A percentile compares a stretch with the other conserved stretches of the same genome.
phyloP scores from a whole-genome alignment of 2,888 invertebrate genomes.

The Hanleya hanleyi region DNA sequence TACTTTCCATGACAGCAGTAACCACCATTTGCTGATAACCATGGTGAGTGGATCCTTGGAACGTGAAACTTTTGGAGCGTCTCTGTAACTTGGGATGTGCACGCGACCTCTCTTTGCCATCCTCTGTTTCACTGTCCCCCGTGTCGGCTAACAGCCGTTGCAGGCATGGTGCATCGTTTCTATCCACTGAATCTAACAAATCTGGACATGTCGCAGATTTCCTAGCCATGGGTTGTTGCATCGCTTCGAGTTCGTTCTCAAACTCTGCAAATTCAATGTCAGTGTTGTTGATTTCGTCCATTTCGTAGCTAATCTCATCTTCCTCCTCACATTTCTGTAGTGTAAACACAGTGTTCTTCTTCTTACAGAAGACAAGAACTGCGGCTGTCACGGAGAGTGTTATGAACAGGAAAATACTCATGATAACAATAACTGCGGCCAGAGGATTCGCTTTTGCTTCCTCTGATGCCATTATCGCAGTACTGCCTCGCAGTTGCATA shows the following conservation, averaged over 20 bases:
- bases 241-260: not conserved
- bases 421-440: conserved; percentile 54
- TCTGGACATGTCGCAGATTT: conserved; percentile 41
- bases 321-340: conserved; percentile 61
- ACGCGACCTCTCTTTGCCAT: not conserved
- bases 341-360: conserved; percentile 68
- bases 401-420: conserved; percentile 63
- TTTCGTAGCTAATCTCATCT: conserved; percentile 55
- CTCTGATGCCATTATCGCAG: not conserved
- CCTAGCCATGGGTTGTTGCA: not conserved
- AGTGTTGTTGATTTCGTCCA: conserved; percentile 59
- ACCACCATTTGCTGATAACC: conserved; percentile 35
- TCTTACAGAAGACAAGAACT: conserved; percentile 66
- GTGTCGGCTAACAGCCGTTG: not conserved
- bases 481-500: conserved; percentile 1
- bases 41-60: not conserved
- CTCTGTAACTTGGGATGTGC: not conserved
- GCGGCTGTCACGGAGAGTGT: conserved; percentile 61
- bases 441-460: not conserved
- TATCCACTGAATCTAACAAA: not conserved
- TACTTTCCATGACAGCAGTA: conserved; percentile 32
- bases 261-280: conserved; percentile 42
- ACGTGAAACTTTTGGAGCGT: not conserved
- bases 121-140: not conserved
- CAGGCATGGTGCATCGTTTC: not conserved